Evolutionary conservation across 2,888 invertebrate species (phyloP).

Genomic region (Scrobipalpa costella): DNA sequence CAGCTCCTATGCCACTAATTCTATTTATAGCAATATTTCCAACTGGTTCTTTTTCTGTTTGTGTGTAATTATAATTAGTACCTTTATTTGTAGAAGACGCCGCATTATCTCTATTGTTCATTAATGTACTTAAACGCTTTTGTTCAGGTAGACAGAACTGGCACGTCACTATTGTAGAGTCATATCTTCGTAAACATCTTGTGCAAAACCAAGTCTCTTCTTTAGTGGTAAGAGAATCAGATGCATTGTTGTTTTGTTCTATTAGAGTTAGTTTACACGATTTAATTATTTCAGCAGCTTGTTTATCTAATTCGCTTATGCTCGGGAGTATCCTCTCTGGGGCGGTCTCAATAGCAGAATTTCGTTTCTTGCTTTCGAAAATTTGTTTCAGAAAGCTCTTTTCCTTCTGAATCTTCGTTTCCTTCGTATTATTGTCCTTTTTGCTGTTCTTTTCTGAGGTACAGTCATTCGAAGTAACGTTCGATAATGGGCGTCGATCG

Average conservation of each 20-base stretch:
- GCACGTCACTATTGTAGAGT: conserved; percentile 57
- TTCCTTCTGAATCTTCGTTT: conserved; percentile 68
- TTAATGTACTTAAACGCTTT: conserved; percentile 23
- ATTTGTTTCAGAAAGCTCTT: conserved; percentile 78
- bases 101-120: conserved; percentile 32
- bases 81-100: conserved; percentile 27
- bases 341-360: conserved; percentile 57
- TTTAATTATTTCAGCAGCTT: conserved; percentile 88
- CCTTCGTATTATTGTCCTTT: conserved; percentile 51
- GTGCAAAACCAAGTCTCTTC: conserved; percentile 64
- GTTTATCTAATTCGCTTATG: conserved; percentile 89
- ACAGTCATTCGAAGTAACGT: conserved; percentile 39
- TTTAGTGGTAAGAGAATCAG: conserved; percentile 16
- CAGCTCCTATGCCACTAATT: conserved; percentile 35
- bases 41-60: conserved; percentile 53
- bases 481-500: conserved; percentile 33
- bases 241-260: conserved; percentile 46
- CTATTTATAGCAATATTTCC: conserved; percentile 30
- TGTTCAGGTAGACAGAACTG: conserved; percentile 50
- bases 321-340: conserved; percentile 84
- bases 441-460: conserved; percentile 58
- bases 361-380: conserved; percentile 70
- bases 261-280: conserved; percentile 60
- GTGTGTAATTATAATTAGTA: conserved; percentile 51
- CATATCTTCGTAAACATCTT: conserved; percentile 63